Evolutionary conservation across 2,113 vertebrate species (phyloP).

Genomic region (Cyanistes caeruleus): DNA sequence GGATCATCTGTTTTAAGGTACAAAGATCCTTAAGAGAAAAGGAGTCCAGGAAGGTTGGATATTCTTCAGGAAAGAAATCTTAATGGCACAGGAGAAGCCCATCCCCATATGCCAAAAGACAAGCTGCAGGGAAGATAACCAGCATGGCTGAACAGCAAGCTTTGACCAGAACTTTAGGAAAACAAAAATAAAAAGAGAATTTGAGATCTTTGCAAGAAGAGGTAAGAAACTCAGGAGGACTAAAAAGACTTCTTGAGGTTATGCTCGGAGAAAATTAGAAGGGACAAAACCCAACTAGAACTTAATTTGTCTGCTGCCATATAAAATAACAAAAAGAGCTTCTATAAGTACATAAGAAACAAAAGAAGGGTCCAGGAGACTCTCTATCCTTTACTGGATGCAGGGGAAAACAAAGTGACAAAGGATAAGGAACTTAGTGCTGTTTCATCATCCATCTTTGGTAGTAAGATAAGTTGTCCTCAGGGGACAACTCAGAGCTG

Average conservation of each 20-base stretch:
- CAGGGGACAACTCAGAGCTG: neutral
- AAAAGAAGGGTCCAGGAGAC: neutral
- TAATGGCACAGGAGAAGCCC: neutral
- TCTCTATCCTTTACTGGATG: neutral
- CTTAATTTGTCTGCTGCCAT: neutral
- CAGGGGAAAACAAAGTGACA: accelerated
- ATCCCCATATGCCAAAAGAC: neutral
- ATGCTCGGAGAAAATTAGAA: neutral
- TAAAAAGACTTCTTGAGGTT: neutral
- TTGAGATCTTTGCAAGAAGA: neutral
- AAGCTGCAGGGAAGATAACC: neutral
- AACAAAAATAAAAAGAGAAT: too few species aligned
- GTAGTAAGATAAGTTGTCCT: neutral
- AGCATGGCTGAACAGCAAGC: accelerated
- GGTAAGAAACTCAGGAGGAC: neutral
- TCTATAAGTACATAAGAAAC: neutral
- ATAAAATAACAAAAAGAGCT: neutral
- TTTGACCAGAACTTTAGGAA: neutral
- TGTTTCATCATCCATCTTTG: neutral
- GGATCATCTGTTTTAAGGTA: neutral
- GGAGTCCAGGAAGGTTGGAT: neutral
- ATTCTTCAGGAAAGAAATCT: neutral
- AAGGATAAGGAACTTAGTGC: neutral
- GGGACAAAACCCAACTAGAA: neutral
- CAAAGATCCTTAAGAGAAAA: neutral